phyloP scores from a whole-genome alignment of 2,888 invertebrate species.

The Hemithea aestivaria region DNA sequence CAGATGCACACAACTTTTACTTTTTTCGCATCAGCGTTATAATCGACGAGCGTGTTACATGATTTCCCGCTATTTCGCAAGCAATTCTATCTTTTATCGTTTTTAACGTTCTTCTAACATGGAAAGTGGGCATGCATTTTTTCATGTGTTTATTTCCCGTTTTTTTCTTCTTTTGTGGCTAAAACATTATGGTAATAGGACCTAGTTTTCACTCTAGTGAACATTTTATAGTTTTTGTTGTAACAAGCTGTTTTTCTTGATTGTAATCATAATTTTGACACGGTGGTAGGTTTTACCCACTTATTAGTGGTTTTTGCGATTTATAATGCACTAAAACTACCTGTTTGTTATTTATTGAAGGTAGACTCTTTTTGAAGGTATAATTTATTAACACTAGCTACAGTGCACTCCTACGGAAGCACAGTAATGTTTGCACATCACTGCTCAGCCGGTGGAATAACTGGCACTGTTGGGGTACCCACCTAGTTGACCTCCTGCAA shows the following conservation, averaged over 20 bases:
- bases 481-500: too few species aligned
- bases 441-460: too few species aligned
- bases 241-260: conserved; percentile 44
- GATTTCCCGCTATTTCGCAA: conserved; percentile 49
- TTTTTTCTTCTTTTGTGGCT: conserved; percentile 25
- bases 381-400: not conserved
- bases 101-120: too few species aligned
- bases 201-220: conserved; percentile 52
- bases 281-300: not conserved
- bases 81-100: conserved; percentile 33
- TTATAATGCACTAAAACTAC: too few species aligned
- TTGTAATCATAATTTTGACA: conserved; percentile 28
- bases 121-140: conserved; percentile 35
- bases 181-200: conserved; percentile 41
- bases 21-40: conserved; percentile 48
- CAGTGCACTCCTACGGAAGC: too few species aligned
- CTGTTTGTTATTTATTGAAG: not conserved
- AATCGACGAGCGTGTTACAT: conserved; percentile 27
- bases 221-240: conserved; percentile 41
- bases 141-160: conserved; percentile 17
- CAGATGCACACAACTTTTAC: conserved; percentile 67
- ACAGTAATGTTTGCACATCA: too few species aligned
- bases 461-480: too few species aligned
- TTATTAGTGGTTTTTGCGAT: too few species aligned
- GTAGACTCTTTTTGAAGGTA: not conserved